Conservation (phyloP, 1,140 invertebrate species). For the Formica selysi region DNA sequence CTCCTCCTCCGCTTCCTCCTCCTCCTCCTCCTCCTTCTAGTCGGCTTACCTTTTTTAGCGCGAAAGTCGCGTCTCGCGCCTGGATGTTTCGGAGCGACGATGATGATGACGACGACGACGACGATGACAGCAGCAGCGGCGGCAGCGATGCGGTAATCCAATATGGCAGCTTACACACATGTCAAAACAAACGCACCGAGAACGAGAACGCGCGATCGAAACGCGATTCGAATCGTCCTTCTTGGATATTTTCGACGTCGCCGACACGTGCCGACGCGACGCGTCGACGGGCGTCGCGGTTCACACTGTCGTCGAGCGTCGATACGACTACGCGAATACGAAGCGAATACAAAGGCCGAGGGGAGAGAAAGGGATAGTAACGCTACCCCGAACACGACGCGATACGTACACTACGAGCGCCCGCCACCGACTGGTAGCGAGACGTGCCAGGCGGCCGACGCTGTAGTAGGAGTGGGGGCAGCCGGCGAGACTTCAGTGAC, state of each 20-base stretch:
- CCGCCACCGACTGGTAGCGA: constrained; percentile 77
- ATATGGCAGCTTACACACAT: constrained; percentile 82
- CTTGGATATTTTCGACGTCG: neutral
- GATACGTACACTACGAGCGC: constrained; percentile 65
- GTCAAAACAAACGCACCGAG: constrained; percentile 83
- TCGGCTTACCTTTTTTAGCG: constrained; percentile 62
- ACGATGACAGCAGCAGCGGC: neutral
- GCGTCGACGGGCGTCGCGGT: constrained; percentile 1
- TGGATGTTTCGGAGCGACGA: neutral
- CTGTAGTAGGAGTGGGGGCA: constrained; percentile 10
- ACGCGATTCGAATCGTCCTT: constrained; percentile 68
- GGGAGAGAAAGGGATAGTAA: constrained; percentile 20
- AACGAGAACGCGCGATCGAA: constrained; percentile 68
- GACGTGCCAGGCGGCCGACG: constrained; percentile 36
- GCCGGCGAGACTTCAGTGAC: constrained; percentile 49
- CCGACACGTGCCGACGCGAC: constrained; percentile 43
- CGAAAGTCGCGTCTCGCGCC: constrained; percentile 52
- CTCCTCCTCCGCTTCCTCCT: neutral
- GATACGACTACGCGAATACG: constrained; percentile 17
- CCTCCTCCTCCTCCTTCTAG: neutral
- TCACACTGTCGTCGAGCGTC: constrained; percentile 14
- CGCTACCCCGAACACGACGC: neutral
- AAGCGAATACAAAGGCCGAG: neutral
- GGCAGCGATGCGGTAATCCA: constrained; percentile 78
- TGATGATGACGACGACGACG: too few species aligned